Conservation (phyloP, 1,140 invertebrate species). For the Drosophila sp. region DNA sequence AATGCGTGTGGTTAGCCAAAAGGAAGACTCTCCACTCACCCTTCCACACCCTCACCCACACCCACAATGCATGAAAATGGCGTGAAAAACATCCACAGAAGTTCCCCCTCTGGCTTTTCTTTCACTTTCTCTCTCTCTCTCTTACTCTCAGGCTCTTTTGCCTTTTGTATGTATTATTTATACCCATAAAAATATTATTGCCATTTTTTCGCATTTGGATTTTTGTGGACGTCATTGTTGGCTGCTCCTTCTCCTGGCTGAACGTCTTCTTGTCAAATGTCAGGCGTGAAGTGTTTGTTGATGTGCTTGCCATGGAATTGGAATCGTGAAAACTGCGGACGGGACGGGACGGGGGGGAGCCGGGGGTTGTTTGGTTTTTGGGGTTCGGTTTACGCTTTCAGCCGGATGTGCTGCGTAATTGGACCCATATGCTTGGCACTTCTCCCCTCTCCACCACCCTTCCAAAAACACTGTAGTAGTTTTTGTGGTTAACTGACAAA, state of each 20-base stretch:
- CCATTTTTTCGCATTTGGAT: slow-evolving; percentile 80
- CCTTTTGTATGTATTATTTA: slow-evolving; percentile 75
- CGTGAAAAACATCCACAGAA: slow-evolving; percentile 57
- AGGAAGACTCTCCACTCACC: slow-evolving; percentile 11
- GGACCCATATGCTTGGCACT: slow-evolving; percentile 71
- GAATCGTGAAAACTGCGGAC: neutral
- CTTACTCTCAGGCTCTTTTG: neutral
- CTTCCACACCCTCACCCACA: no score
- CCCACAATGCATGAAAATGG: slow-evolving; percentile 55
- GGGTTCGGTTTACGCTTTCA: slow-evolving; percentile 28
- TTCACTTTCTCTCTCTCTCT: neutral
- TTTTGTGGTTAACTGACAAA: slow-evolving; percentile 12
- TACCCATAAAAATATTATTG: slow-evolving; percentile 82
- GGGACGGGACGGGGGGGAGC: neutral
- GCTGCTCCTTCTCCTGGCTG: neutral
- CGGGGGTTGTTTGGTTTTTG: slow-evolving; percentile 9
- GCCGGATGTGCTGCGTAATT: slow-evolving; percentile 78
- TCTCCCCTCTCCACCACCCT: neutral
- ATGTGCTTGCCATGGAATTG: slow-evolving; percentile 60
- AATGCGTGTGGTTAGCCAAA: slow-evolving; percentile 72
- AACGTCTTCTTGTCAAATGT: slow-evolving; percentile 73
- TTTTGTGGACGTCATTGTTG: slow-evolving; percentile 50
- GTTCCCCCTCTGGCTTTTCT: neutral
- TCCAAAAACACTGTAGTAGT: neutral
- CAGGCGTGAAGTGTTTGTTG: slow-evolving; percentile 81